Percentiles rank a stretch among this genome's conserved stretches.
phyloP scores from a whole-genome alignment of 1,140 invertebrate genomes.

The Hydropsyche tenuis region DNA sequence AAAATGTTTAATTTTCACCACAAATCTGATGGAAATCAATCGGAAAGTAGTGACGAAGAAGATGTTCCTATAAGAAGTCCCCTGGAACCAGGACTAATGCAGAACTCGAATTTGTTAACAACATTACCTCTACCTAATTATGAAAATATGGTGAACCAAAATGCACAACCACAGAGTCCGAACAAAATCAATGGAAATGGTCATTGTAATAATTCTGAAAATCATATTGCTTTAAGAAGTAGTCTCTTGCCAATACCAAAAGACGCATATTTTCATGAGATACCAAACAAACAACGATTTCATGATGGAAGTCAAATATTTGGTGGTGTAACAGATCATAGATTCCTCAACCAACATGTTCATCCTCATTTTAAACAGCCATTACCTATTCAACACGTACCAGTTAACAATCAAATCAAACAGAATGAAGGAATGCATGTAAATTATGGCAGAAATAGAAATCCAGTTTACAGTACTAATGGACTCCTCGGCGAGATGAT shows the following conservation, averaged over 20 bases:
- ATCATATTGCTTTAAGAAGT: constrained; percentile 39
- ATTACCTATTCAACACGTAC: constrained; percentile 6
- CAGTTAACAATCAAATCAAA: constrained; percentile 22
- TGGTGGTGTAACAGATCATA: constrained; percentile 12
- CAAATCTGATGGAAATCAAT: constrained; percentile 61
- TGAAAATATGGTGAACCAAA: constrained; percentile 60
- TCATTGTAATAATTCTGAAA: constrained; percentile 28
- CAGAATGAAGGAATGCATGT: constrained; percentile 51
- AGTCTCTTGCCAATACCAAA: constrained; percentile 58
- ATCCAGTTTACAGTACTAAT: constrained; percentile 59
- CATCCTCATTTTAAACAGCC: constrained; percentile 43
- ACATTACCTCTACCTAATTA: constrained; percentile 62
- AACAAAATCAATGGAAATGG: constrained; percentile 41
- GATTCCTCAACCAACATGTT: constrained; percentile 37
- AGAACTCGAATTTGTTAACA: constrained; percentile 62
- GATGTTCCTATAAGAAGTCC: constrained; percentile 61
- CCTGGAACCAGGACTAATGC: constrained; percentile 63
- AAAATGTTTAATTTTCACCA: constrained; percentile 60
- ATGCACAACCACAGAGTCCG: constrained; percentile 45
- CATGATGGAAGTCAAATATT: constrained; percentile 53
- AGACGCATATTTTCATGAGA: constrained; percentile 68
- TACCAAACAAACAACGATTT: constrained; percentile 59
- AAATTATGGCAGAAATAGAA: constrained; percentile 56
- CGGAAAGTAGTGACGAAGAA: constrained; percentile 67
- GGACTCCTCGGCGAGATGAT: constrained; percentile 62